These are phyloP conservation scores for Diarsia brunnea DNA, from an alignment of 2,888 invertebrate genomes.

Conservation along the genomic window DNA sequence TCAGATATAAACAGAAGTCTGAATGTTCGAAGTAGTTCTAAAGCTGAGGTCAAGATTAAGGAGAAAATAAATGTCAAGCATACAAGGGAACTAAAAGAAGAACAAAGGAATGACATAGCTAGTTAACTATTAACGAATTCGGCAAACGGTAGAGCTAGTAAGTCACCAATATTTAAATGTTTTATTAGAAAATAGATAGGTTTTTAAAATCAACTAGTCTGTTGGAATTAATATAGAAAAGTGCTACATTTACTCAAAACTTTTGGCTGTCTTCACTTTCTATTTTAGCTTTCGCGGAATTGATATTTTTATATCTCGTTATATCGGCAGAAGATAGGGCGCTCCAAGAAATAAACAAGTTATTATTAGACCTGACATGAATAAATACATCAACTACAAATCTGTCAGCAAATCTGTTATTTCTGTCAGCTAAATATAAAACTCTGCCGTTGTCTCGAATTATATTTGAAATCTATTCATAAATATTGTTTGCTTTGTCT, in stretches of 20 bases:
- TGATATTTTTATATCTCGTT: conserved; percentile 24
- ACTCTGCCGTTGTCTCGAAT: conserved; percentile 16
- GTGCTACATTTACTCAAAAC: conserved; percentile 24
- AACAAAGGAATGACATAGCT: not conserved
- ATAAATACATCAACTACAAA: conserved; percentile 51
- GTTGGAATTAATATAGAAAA: conserved; percentile 18
- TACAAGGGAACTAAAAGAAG: not conserved
- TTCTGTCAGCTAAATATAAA: conserved; percentile 54
- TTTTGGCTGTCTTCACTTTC: conserved; percentile 33
- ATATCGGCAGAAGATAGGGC: conserved; percentile 38
- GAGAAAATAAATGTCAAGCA: not conserved
- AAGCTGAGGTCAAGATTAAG: not conserved
- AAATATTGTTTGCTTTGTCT: conserved; percentile 22
- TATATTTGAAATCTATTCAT: conserved; percentile 27
- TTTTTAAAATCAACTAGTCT: conserved; percentile 2
- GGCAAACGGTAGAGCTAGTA: too few species aligned
- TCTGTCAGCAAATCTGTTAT: conserved; percentile 47
- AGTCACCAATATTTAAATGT: not conserved
- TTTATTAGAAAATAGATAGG: not conserved
- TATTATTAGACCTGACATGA: conserved; percentile 52
- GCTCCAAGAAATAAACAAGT: conserved; percentile 46
- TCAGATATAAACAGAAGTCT: not conserved
- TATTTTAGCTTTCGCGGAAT: conserved; percentile 35
- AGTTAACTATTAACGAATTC: not conserved
- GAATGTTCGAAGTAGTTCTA: not conserved